Conservation (phyloP, 2,797 vertebrate genomes). For the Cynopterus sphinx region DNA sequence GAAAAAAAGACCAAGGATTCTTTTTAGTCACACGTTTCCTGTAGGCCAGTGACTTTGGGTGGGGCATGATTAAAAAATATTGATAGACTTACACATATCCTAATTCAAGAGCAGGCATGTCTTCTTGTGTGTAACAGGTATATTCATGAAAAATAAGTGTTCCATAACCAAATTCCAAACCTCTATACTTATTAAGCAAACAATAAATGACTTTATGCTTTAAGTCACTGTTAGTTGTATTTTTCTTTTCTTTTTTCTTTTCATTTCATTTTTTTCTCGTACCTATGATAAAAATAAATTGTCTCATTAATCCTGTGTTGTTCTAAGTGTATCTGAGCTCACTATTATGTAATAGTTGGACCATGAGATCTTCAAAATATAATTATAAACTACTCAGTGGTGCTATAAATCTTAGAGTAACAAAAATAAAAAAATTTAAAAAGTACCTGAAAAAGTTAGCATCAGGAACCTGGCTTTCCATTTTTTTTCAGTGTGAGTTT, state of each 20-base stretch:
- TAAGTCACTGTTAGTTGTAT: neutral
- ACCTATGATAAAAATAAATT: neutral
- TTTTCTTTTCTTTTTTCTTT: neutral
- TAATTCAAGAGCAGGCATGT: neutral
- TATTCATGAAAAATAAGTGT: neutral
- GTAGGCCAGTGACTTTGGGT: neutral
- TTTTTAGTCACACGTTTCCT: neutral
- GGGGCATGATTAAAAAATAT: neutral
- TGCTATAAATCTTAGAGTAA: neutral
- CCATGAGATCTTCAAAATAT: neutral
- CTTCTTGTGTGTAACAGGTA: neutral
- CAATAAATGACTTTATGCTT: neutral
- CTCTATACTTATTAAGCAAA: neutral
- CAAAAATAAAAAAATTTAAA: neutral
- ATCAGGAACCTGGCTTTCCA: neutral
- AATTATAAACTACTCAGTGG: neutral
- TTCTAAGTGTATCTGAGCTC: neutral
- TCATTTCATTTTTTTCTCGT: neutral
- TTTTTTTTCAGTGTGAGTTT: neutral
- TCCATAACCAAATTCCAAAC: neutral
- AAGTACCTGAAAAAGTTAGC: neutral
- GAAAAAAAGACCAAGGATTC: neutral
- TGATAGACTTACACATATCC: neutral
- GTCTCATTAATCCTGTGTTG: neutral
- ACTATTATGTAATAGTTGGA: neutral